These are phyloP conservation scores for Cyclophora punctaria DNA, from an alignment of 2,888 invertebrate species.

Conservation along the genomic window DNA sequence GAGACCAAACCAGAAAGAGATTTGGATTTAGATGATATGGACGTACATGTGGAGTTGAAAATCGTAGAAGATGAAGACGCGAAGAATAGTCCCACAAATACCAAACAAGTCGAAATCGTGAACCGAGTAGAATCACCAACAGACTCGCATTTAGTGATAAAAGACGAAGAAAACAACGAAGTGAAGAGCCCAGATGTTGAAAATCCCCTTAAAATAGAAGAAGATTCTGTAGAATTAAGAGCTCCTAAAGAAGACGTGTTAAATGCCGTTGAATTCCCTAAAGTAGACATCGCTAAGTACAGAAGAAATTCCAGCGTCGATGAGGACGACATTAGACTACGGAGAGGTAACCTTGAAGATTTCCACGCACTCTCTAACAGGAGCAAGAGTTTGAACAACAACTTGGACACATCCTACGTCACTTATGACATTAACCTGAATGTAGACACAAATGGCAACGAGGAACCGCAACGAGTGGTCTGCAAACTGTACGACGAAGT, in stretches of 20 bases:
- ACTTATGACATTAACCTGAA: slow-evolving; percentile 61
- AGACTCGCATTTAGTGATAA: slow-evolving; percentile 6
- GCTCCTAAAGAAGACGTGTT: slow-evolving; percentile 49
- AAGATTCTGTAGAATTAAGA: slow-evolving; percentile 8
- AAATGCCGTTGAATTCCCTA: slow-evolving; percentile 46
- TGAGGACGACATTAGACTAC: slow-evolving; percentile 58
- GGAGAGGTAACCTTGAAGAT: slow-evolving; percentile 63
- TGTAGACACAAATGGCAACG: slow-evolving; percentile 51
- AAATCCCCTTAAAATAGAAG: slow-evolving; percentile 18
- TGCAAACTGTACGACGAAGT: slow-evolving; percentile 57
- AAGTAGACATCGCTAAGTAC: slow-evolving; percentile 58
- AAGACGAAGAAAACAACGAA: slow-evolving; percentile 11
- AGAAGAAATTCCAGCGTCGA: slow-evolving; percentile 66
- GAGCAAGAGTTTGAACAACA: slow-evolving; percentile 60
- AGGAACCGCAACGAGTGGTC: slow-evolving; percentile 55
- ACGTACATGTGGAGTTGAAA: slow-evolving; percentile 60
- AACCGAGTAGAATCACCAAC: slow-evolving; percentile 6
- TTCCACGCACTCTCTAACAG: slow-evolving; percentile 53
- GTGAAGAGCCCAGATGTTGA: not conserved
- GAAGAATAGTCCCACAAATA: slow-evolving; percentile 12
- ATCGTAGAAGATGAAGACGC: slow-evolving; percentile 66
- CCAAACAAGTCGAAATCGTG: not conserved
- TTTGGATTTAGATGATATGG: slow-evolving; percentile 50
- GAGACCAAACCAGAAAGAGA: slow-evolving; percentile 33
- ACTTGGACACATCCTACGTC: slow-evolving; percentile 42